phyloP scores from a whole-genome alignment of 2,797 vertebrate genomes.

The Artibeus lituratus region DNA sequence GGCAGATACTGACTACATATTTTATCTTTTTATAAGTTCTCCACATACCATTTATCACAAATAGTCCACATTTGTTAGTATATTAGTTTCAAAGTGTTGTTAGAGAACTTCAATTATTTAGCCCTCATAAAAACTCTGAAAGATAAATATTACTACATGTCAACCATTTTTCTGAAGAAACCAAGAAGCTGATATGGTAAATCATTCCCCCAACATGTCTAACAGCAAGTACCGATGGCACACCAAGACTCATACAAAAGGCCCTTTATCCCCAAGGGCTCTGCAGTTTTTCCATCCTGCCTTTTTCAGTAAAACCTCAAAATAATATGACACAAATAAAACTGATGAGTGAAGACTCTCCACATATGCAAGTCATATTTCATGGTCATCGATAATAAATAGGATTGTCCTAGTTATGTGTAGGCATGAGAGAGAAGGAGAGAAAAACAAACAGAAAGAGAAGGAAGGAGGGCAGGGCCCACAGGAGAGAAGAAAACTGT shows the following conservation, averaged over 20 bases:
- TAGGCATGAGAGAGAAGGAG: background rate
- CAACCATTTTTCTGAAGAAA: conserved; percentile 4
- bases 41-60: background rate
- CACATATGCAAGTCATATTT: background rate
- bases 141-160: background rate
- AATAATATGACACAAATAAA: conserved; percentile 38
- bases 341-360: background rate
- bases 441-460: rapidly evolving
- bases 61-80: background rate
- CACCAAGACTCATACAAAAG: background rate
- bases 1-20: background rate
- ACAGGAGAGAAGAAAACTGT: background rate
- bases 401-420: background rate
- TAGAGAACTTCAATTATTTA: background rate
- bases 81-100: background rate
- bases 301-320: conserved; percentile 17
- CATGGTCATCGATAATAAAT: background rate
- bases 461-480: no score
- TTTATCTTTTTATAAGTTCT: background rate
- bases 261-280: background rate
- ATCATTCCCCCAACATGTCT: background rate
- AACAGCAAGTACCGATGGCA: background rate
- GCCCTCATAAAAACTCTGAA: background rate
- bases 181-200: background rate
- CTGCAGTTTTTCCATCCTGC: background rate